These are phyloP conservation scores for Rhombomys opimus DNA, from an alignment of 2,113 vertebrate species.

Conservation along the genomic window DNA sequence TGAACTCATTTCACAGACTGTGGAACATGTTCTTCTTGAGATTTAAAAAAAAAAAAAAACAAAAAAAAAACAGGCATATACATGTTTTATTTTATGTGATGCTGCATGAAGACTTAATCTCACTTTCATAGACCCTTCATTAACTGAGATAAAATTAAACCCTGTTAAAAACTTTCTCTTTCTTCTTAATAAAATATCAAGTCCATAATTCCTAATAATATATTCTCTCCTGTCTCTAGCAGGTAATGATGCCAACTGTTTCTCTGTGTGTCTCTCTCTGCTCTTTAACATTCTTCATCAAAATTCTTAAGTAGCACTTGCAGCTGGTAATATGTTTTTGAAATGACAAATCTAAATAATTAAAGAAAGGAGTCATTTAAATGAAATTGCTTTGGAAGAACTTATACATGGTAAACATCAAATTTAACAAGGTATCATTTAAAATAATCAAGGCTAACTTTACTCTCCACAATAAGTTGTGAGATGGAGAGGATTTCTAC, in stretches of 20 bases:
- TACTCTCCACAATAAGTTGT: neutral
- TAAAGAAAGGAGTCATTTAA: neutral
- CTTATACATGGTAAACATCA: neutral
- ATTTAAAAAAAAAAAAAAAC: no score
- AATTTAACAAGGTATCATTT: neutral
- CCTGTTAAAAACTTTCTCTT: neutral
- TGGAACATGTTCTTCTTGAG: fast-evolving
- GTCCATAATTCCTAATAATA: neutral
- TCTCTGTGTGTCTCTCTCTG: neutral
- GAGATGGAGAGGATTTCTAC: neutral
- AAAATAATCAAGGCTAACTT: neutral
- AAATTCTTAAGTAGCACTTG: neutral
- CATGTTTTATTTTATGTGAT: neutral
- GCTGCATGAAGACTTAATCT: neutral
- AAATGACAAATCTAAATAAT: conserved; percentile 7
- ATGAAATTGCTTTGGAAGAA: neutral
- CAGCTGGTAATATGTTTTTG: neutral
- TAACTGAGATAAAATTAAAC: fast-evolving
- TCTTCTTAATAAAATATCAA: neutral
- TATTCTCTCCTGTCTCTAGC: neutral
- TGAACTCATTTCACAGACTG: neutral
- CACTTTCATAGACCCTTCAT: neutral
- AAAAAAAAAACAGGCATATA: neutral
- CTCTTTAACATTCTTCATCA: neutral
- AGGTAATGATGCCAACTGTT: neutral